Evolutionary conservation across 2,888 invertebrate species (phyloP), one percentile per base, ranked within the genome.

Genomic region (Adineta ricciae): DNA sequence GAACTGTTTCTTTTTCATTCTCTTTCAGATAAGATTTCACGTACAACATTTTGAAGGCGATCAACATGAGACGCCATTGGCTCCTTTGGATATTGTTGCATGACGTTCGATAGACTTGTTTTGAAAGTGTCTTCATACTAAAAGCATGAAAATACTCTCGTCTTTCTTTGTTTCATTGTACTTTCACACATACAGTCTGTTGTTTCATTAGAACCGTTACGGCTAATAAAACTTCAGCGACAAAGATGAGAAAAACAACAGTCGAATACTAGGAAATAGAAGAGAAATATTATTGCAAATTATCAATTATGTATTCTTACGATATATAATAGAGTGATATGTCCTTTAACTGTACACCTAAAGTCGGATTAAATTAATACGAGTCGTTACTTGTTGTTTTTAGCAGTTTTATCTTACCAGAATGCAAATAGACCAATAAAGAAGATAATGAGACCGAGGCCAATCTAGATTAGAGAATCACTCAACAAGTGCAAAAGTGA

Each of bases 401-500:
- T 8, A 32, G 46, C 16, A 32, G 1, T 32, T 0, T 4, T 27
- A n/a, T 3, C 32, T 64, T 64, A 64, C 64, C 78, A 78, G 36
- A 78, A 78, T n/a, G 78, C 78, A 78, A 78, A 78, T 78, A 78
- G 14, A 14, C 41, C 78, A 78, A 78, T 78, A 21, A 78, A 78
- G n/a, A 78, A 78, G n/a, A 78, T 78, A 21, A 78, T 78, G 0
- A 78, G 14, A 41, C 78, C 78, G n/a, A 78, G 78, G 8, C 78
- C 78, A n/a, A 41, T 78, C 78, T 78, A n/a, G 2, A 78, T 1
- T n/a, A 78, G 11, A 24, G 24, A 41, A 73, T n/a, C 11, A 56
- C 11, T 9, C 0, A 56, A 0, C 36, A 36, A 38, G 38, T 21
- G n/a, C n/a, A n/a, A 21, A 41, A 41, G 41, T 41, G 41, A 78